These are phyloP conservation scores for Sisyra terminalis DNA, from an alignment of 2,888 invertebrate species.

Conservation along the genomic window DNA sequence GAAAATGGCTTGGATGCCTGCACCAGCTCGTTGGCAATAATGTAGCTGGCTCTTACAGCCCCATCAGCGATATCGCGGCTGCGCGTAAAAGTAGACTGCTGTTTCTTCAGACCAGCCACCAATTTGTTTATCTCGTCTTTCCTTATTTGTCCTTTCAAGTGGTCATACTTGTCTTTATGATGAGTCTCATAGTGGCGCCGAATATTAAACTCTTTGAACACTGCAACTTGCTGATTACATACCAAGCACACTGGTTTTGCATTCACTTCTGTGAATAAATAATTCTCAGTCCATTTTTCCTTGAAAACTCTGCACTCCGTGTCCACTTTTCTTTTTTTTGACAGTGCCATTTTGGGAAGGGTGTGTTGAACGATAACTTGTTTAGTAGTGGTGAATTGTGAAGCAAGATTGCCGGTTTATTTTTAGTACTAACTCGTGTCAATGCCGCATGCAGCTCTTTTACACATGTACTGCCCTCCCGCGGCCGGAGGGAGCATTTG, in stretches of 20 bases:
- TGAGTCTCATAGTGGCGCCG: neutral
- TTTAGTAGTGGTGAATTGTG: too few relatives aligned
- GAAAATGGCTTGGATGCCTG: conserved; percentile 8
- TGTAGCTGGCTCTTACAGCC: conserved; percentile 10
- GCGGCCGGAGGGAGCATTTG: too few relatives aligned
- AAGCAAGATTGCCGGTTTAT: too few relatives aligned
- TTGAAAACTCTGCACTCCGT: neutral
- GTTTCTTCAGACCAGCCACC: neutral
- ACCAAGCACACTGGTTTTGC: neutral
- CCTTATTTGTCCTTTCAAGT: conserved; percentile 1
- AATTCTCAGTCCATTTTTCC: neutral
- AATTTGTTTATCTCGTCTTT: conserved; percentile 5
- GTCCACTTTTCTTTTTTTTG: neutral
- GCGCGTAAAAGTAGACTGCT: conserved; percentile 6
- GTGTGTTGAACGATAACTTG: too few relatives aligned
- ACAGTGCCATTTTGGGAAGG: too few relatives aligned
- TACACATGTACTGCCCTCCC: too few relatives aligned
- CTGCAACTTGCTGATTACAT: neutral
- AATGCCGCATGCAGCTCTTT: too few relatives aligned
- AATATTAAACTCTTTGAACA: neutral
- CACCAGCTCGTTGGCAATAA: too few relatives aligned
- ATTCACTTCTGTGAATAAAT: neutral
- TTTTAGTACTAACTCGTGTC: too few relatives aligned
- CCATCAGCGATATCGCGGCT: conserved; percentile 5
- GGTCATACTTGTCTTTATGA: conserved; percentile 5